Conservation (phyloP, 1,140 invertebrate species). For the Drosophila littoralis region DNA sequence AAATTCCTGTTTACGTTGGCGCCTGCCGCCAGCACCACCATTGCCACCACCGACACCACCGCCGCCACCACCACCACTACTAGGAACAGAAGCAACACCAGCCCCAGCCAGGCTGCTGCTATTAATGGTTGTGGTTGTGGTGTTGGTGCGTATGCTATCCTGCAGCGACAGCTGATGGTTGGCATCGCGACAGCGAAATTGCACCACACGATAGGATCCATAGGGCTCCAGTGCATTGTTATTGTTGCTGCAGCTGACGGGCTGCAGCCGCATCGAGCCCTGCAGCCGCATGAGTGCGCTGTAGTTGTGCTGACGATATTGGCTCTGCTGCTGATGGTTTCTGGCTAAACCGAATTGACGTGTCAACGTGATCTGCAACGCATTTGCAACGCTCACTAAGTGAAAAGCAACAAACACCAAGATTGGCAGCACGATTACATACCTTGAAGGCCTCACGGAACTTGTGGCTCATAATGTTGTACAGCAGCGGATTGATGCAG, state of each 20-base stretch:
- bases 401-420: not conserved
- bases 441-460: constrained; percentile 93
- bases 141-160: constrained; percentile 73
- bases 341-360: constrained; percentile 66
- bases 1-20: constrained; percentile 56
- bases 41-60: constrained; percentile 17
- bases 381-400: not conserved
- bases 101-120: constrained; percentile 46
- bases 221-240: constrained; percentile 78
- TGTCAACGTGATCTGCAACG: constrained; percentile 63
- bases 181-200: constrained; percentile 72
- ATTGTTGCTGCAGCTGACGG: constrained; percentile 68
- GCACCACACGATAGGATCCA: constrained; percentile 75
- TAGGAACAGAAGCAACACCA: not conserved
- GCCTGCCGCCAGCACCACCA: constrained; percentile 10
- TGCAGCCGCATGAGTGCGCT: constrained; percentile 68
- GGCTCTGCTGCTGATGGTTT: constrained; percentile 56
- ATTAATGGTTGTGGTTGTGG: constrained; percentile 69
- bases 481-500: constrained; percentile 93
- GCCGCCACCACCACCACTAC: not conserved
- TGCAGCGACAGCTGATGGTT: constrained; percentile 70
- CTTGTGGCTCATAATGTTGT: constrained; percentile 94
- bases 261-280: constrained; percentile 69
- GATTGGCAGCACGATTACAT: constrained; percentile 43
- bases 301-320: constrained; percentile 73